phyloP scores from a whole-genome alignment of 37 sponge, comb jelly and placozoan genomes.

The Ephydatia muelleri region DNA sequence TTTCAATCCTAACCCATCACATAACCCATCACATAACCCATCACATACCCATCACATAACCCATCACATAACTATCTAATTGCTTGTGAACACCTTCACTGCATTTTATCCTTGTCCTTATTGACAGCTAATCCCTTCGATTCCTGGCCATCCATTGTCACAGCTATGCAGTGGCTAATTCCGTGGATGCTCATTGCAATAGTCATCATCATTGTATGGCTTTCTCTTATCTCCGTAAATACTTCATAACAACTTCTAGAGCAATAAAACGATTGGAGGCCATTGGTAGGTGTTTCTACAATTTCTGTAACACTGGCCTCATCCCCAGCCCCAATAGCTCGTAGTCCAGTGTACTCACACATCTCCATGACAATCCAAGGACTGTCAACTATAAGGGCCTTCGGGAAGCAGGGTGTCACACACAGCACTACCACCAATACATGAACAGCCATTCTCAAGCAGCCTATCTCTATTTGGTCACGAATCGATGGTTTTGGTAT shows the following conservation, averaged over 20 bases:
- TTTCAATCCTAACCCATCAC: too few species aligned
- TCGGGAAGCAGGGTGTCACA: slow-evolving; percentile 13
- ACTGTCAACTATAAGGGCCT: slow-evolving; percentile 69
- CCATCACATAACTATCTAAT: too few species aligned
- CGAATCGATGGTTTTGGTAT: slow-evolving; percentile 73
- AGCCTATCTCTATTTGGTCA: slow-evolving; percentile 55
- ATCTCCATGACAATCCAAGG: slow-evolving; percentile 79
- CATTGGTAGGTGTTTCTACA: slow-evolving; percentile 30
- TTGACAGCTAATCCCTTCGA: slow-evolving; percentile 38
- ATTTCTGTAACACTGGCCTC: neutral
- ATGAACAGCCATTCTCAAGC: too few species aligned
- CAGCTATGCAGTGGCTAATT: slow-evolving; percentile 54
- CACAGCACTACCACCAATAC: slow-evolving; percentile 48
- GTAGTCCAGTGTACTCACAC: slow-evolving; percentile 87
- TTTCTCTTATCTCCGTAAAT: slow-evolving; percentile 39
- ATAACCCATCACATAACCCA: too few species aligned
- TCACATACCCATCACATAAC: too few species aligned
- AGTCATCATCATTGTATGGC: slow-evolving; percentile 27
- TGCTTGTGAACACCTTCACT: too few species aligned
- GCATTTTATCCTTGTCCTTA: neutral
- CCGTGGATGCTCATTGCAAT: slow-evolving; percentile 52
- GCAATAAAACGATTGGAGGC: slow-evolving; percentile 83
- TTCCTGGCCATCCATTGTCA: slow-evolving; percentile 52
- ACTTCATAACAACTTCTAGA: slow-evolving; percentile 69
- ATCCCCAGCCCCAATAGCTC: slow-evolving; percentile 48